Conservation (phyloP, 1,140 invertebrate genomes). For the Lineus longissimus region DNA sequence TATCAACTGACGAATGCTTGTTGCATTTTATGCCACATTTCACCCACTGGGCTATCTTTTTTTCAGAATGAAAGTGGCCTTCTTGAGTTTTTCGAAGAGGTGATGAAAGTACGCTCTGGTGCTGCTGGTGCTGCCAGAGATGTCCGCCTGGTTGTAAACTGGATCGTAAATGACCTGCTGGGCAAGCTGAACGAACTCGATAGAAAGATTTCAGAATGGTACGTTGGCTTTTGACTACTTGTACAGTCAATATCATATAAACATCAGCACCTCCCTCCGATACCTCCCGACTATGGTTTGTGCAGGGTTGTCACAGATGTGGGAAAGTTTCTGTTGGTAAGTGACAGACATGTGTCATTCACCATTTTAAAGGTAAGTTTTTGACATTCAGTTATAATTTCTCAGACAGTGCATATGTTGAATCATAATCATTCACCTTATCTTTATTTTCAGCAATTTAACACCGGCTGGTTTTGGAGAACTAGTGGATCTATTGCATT, state of each 20-base stretch:
- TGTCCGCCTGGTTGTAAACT: not conserved
- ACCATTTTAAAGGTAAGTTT: too few relatives aligned
- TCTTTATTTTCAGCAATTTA: not conserved
- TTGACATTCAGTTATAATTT: too few relatives aligned
- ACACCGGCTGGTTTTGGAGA: not conserved
- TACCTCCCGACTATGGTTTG: too few relatives aligned
- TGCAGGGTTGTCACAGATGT: too few relatives aligned
- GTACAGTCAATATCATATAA: not conserved
- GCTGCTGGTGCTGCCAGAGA: constrained; percentile 12
- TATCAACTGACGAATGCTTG: not conserved
- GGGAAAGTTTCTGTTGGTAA: too few relatives aligned
- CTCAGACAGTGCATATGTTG: too few relatives aligned
- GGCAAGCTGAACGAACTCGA: not conserved
- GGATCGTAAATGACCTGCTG: not conserved
- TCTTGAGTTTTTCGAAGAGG: constrained; percentile 4
- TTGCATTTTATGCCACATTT: not conserved
- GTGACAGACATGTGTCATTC: too few relatives aligned
- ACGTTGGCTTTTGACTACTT: not conserved
- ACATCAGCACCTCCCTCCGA: not conserved
- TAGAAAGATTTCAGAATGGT: not conserved
- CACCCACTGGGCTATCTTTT: constrained; percentile 49
- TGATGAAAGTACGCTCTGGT: not conserved
- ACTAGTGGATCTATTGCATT: not conserved
- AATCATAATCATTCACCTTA: not conserved
- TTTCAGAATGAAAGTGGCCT: constrained; percentile 10